Base-by-base conservation (phyloP, 2,113 vertebrate species). In the Gambusia holbrooki region DNA sequence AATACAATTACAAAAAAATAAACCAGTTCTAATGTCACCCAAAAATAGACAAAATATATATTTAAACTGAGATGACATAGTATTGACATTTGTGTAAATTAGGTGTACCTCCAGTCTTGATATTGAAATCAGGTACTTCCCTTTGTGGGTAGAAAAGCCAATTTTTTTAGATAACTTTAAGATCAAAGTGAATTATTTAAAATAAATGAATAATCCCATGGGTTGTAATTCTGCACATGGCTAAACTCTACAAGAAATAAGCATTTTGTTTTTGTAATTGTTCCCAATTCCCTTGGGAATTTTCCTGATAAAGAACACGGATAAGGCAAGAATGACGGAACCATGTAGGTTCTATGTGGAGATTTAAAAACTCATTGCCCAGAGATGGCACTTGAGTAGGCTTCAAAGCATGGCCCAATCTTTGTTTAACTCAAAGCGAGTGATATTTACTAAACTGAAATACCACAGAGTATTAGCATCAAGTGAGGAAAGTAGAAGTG, bases 381-480 rank as follows among this genome's bases (percentile, higher is more conserved):
- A 33, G 29, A 69, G 79, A 81, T 81, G 51, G 30, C 72, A 77
- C 77, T 80, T 74, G 80, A 85, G 84, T 83, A 79, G 85, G 79
- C 91, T 92, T 94, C 88, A 93, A 92, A 93, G 88, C 68, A 69
- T n/a, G 19, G 30, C 54, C 88, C 74, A 70, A 62, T 85, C 74
- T 84, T 66, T 82, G 77, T 19, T 79, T 77, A 80, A 76, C 82
- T 85, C 61, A 83, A 81, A 40, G 64, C 82, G 67, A 73, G 80
- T 91, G 91, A 93, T 91, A 93, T 93, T 93, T 93, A 87, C 66
- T 66, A 66, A 74, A 79, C 74, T 66, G 74, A 80, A 82, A 85
- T 72, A 67, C 74, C 77, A 77, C 64, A 74, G 74, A 80, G 87
- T 27, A 48, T 66, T 65, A 72, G 77, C 69, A 27, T 48, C 10